These are phyloP conservation scores for Tubiluchus corallicola DNA, from an alignment of 2,888 invertebrate genomes.

Conservation along the genomic window DNA sequence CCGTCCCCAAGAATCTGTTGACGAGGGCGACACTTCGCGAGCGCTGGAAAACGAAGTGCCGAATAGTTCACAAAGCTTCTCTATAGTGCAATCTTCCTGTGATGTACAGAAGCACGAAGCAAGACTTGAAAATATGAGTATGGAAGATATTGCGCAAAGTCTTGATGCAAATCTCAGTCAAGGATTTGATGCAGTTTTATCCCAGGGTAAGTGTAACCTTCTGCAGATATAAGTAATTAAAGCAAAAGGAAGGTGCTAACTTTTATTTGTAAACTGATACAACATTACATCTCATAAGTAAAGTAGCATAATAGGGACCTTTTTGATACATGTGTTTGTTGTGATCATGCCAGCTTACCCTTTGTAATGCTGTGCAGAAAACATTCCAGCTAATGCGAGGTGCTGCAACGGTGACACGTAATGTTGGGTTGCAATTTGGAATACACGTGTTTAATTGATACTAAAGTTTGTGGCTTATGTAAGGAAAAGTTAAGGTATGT, in stretches of 20 bases:
- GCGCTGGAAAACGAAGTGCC: background rate
- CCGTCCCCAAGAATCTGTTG: slow-evolving; percentile 22
- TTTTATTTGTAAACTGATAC: background rate
- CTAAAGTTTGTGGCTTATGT: too few species aligned
- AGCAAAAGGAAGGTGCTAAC: slow-evolving; percentile 5
- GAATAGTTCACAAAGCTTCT: background rate
- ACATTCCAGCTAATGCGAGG: too few species aligned
- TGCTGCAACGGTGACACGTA: too few species aligned
- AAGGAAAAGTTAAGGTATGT: too few species aligned
- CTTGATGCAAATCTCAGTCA: slow-evolving; percentile 16
- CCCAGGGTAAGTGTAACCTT: slow-evolving; percentile 15
- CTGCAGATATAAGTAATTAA: background rate
- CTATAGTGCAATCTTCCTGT: background rate
- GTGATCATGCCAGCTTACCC: slow-evolving; percentile 6
- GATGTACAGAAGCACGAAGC: background rate
- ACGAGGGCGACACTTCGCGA: too few species aligned
- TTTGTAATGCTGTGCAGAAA: background rate
- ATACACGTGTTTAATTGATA: too few species aligned
- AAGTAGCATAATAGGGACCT: slow-evolving; percentile 12
- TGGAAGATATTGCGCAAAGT: slow-evolving; percentile 13
- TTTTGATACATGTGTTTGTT: slow-evolving; percentile 7
- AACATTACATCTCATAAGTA: background rate
- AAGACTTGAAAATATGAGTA: slow-evolving; percentile 8
- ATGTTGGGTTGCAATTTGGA: too few species aligned
- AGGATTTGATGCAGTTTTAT: slow-evolving; percentile 17